phyloP scores from a whole-genome alignment of 2,797 vertebrate genomes.

The Tympanoctomys barrerae region DNA sequence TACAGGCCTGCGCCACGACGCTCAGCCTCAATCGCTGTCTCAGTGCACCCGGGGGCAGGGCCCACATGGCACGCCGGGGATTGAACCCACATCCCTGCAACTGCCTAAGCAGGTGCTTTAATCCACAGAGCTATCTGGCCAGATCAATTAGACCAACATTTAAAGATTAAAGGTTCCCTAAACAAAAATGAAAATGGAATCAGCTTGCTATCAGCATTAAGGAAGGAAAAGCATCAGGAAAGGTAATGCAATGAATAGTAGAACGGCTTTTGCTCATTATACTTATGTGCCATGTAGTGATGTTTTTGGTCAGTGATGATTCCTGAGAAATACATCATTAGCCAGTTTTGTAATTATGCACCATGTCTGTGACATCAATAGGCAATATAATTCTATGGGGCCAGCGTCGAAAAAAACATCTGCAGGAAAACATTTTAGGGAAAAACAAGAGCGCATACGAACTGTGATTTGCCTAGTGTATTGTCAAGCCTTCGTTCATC shows the following conservation, averaged over 20 bases:
- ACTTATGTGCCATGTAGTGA: background rate
- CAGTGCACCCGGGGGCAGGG: too few species aligned
- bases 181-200: background rate
- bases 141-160: background rate
- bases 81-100: too few species aligned
- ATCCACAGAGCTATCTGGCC: too few species aligned
- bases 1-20: too few species aligned
- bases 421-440: background rate
- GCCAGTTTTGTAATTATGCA: background rate
- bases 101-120: too few species aligned
- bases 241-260: background rate
- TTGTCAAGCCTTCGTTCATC: background rate
- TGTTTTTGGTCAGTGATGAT: background rate
- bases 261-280: background rate
- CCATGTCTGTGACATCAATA: background rate
- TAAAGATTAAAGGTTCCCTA: background rate
- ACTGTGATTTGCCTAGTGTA: background rate
- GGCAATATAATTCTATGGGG: background rate
- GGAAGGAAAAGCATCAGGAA: background rate
- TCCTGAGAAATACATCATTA: background rate
- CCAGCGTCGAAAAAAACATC: background rate
- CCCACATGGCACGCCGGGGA: too few species aligned
- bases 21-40: too few species aligned
- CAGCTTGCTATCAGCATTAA: background rate
- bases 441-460: slow-evolving; percentile 21